These are phyloP conservation scores for Drosophila lacertosa DNA, from an alignment of 1,140 invertebrate species.

Conservation along the genomic window DNA sequence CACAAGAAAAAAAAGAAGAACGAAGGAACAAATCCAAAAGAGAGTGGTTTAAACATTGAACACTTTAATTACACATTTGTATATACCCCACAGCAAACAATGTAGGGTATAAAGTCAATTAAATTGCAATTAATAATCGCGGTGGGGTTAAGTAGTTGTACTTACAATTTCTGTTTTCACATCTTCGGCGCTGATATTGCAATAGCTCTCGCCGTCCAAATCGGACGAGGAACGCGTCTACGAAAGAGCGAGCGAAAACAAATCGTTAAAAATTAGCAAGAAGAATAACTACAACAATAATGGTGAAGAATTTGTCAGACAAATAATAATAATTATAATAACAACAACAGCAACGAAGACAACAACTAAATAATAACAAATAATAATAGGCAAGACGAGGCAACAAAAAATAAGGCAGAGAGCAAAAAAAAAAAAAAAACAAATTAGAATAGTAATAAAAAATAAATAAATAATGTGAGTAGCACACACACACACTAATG, in stretches of 20 bases:
- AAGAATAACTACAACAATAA: conserved; percentile 46
- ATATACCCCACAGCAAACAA: no score
- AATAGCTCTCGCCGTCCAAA: conserved; percentile 78
- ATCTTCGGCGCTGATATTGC: conserved; percentile 82
- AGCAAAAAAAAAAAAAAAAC: conserved; percentile 56
- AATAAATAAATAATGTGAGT: conserved; percentile 55
- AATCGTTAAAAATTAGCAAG: conserved; percentile 56
- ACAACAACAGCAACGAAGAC: conserved; percentile 13
- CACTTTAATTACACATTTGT: neutral
- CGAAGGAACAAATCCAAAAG: neutral
- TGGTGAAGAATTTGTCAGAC: conserved; percentile 69
- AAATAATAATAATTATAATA: conserved; percentile 61
- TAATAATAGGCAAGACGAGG: conserved; percentile 33
- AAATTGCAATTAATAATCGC: conserved; percentile 49
- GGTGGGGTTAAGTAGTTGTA: conserved; percentile 32
- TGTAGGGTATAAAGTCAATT: conserved; percentile 38
- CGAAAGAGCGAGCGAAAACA: conserved; percentile 46
- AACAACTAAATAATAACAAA: conserved; percentile 28
- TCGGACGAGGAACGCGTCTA: conserved; percentile 80
- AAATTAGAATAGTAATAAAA: conserved; percentile 80
- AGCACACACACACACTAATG: conserved; percentile 33
- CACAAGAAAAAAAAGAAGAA: neutral
- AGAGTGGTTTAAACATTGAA: neutral
- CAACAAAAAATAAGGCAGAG: conserved; percentile 24
- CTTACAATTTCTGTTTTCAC: conserved; percentile 84